Evolutionary conservation across 2,888 invertebrate genomes (phyloP).

Genomic region (Ephialtes manifestator): DNA sequence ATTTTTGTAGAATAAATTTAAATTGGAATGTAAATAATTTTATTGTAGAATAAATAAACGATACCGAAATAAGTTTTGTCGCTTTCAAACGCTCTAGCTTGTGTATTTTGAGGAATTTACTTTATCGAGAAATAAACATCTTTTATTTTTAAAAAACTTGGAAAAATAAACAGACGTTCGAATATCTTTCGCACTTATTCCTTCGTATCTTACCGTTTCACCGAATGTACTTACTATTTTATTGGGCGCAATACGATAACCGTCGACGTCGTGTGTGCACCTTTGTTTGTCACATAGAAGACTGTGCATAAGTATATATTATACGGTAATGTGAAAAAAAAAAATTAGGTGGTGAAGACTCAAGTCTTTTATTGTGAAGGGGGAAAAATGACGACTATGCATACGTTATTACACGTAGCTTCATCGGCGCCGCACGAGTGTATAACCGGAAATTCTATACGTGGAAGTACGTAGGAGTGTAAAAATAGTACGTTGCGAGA

Average conservation of each 20-base stretch:
- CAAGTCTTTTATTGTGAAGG: background rate
- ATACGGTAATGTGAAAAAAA: background rate
- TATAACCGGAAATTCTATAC: background rate
- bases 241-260: background rate
- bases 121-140: too few relatives aligned
- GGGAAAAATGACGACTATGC: constrained; percentile 4
- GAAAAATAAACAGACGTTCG: too few relatives aligned
- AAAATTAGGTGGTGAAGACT: background rate
- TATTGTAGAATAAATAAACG: too few relatives aligned
- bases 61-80: too few relatives aligned
- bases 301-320: background rate
- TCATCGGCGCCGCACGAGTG: background rate
- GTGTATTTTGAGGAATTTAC: too few relatives aligned
- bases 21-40: too few relatives aligned
- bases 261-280: constrained; percentile 22
- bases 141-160: too few relatives aligned
- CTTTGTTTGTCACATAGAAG: constrained; percentile 16
- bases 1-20: too few relatives aligned
- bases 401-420: constrained; percentile 11
- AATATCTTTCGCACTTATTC: too few relatives aligned
- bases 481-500: constrained; percentile 11
- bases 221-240: too few relatives aligned
- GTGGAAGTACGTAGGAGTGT: background rate
- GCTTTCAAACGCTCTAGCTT: too few relatives aligned
- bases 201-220: too few relatives aligned